Evolutionary conservation across 2,797 vertebrate species (phyloP), one percentile per base, ranked within the genome.

Genomic region (Cygnus olor): DNA sequence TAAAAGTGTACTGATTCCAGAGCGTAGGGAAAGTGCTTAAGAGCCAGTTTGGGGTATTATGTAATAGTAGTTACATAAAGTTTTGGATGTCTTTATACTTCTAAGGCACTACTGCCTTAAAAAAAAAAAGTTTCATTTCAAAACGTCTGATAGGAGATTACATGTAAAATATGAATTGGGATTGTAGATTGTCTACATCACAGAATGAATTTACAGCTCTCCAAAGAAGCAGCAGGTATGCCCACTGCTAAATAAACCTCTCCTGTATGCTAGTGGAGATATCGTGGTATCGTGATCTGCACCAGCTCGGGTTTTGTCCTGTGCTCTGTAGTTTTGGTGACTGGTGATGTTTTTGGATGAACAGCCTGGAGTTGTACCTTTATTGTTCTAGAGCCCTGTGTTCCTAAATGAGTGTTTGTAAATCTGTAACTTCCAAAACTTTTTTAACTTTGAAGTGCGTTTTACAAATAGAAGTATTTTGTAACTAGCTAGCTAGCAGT

Each of bases 1-100:
- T 93, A 56, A 94, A 96, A 94, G 78, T 88, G 89, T 92, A 85
- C 80, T 93, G 91, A 91, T 82, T 91, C 87, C 89, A 89, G 90
- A 90, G 87, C 86, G 54, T 84, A 91, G 73, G 89, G 68, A 77
- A 89, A 90, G 94, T 17, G 91, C 83, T 57, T 80, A 61, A 45
- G 66, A 83, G 61, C 86, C 86, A 89, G 69, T 89, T 71, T 70
- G 51, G 82, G 72, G 90, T 83, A 56, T 94, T 96, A 95, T 56
- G 63, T 85, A 95, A 95, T 83, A 28, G 45, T 40, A 40, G 90
- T 95, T 96, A 92, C 60, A 85, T 95, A 89, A 95, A 95, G 84
- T 90, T 93, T 90, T 89, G 84, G n/a, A 19, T 80, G 69, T 80
- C 90, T 80, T 87, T 53, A 51, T 78, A 72, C 74, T 77, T 86